These are phyloP conservation scores for Darevskia nairensis DNA, from an alignment of 2,797 vertebrate species.

Conservation along the genomic window DNA sequence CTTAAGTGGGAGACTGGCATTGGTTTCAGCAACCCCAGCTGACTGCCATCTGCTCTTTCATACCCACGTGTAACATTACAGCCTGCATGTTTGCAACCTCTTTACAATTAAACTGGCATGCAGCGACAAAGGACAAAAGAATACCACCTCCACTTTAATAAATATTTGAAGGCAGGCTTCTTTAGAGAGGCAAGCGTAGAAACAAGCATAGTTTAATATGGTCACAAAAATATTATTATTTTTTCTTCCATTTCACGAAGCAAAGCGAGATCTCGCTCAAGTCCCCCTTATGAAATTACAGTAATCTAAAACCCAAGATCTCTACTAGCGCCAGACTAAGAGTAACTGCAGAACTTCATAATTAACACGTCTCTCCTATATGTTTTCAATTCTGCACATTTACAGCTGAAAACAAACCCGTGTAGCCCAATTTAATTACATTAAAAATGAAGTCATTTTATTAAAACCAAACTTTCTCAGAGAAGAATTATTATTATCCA, in stretches of 20 bases:
- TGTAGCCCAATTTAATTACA: slow-evolving; percentile 64
- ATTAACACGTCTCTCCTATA: slow-evolving; percentile 63
- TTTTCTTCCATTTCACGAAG: not conserved
- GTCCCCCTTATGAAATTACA: slow-evolving; percentile 7
- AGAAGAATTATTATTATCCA: slow-evolving; percentile 64
- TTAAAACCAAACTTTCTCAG: slow-evolving; percentile 66
- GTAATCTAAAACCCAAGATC: slow-evolving; percentile 14
- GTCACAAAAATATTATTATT: no score
- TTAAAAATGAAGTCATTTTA: slow-evolving; percentile 71
- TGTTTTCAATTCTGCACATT: slow-evolving; percentile 67
- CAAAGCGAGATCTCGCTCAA: not conserved
- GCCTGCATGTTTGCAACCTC: not conserved
- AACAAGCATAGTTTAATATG: not conserved
- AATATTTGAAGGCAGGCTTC: not conserved
- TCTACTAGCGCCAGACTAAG: slow-evolving; percentile 28
- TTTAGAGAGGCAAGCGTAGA: not conserved
- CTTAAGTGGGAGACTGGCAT: slow-evolving; percentile 44
- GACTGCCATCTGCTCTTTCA: slow-evolving; percentile 48
- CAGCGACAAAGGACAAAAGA: fast-evolving
- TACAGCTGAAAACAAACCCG: slow-evolving; percentile 64
- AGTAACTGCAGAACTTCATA: slow-evolving; percentile 48
- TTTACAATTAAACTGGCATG: not conserved
- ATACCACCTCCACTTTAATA: not conserved
- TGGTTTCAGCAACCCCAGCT: slow-evolving; percentile 26
- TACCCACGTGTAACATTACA: slow-evolving; percentile 15